Evolutionary conservation across 2,797 vertebrate species (phyloP).

Genomic region (Coranthus polyacanthus): DNA sequence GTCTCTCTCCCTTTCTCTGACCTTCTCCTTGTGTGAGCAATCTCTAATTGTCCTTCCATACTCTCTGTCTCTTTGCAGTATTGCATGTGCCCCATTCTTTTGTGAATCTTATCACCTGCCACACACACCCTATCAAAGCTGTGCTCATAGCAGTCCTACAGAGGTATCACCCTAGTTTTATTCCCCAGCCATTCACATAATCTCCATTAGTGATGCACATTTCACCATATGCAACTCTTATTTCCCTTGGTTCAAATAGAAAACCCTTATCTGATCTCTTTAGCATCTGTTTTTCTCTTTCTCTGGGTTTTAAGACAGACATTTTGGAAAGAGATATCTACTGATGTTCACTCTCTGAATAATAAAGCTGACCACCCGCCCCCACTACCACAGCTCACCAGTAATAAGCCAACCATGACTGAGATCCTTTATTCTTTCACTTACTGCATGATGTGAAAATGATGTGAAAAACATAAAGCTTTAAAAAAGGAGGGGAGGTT

Average conservation of each 20-base stretch:
- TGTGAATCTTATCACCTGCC: slow-evolving; percentile 40
- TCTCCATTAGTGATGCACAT: slow-evolving; percentile 41
- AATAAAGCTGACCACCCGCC: slow-evolving; percentile 70
- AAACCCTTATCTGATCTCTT: slow-evolving; percentile 69
- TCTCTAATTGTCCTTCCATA: slow-evolving; percentile 69
- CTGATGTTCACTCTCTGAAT: slow-evolving; percentile 72
- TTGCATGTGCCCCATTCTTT: no score
- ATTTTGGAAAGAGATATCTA: slow-evolving; percentile 74
- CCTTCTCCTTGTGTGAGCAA: slow-evolving; percentile 56
- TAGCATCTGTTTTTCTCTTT: slow-evolving; percentile 72
- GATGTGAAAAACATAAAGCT: slow-evolving; percentile 77
- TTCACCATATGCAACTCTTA: slow-evolving; percentile 73
- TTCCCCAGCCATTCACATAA: slow-evolving; percentile 36
- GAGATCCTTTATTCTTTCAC: slow-evolving; percentile 64
- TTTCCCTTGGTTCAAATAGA: slow-evolving; percentile 65
- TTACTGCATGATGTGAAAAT: slow-evolving; percentile 71
- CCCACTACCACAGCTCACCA: slow-evolving; percentile 67
- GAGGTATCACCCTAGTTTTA: slow-evolving; percentile 9
- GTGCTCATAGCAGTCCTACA: slow-evolving; percentile 17
- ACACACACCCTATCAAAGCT: background rate
- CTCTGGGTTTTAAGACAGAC: slow-evolving; percentile 66
- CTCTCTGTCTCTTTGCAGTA: slow-evolving; percentile 39
- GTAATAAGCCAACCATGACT: slow-evolving; percentile 59
- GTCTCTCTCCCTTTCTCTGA: slow-evolving; percentile 73
- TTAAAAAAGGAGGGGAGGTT: slow-evolving; percentile 35